phyloP scores from a whole-genome alignment of 2,113 vertebrate species.

The Geothlypis trichas region DNA sequence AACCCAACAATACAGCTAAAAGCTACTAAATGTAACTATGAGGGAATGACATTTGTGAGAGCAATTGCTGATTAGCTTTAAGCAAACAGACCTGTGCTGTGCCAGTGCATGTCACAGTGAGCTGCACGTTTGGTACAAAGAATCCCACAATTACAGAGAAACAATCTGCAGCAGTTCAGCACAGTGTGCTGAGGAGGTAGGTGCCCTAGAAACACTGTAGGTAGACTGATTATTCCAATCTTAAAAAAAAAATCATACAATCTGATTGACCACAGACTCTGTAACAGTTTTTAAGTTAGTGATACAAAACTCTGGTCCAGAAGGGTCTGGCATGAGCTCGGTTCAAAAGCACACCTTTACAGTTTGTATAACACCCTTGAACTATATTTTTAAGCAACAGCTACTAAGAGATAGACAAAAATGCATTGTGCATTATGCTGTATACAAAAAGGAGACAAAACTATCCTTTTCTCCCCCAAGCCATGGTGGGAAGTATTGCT shows the following conservation, averaged over 20 bases:
- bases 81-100: constrained; percentile 62
- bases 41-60: constrained; percentile 53
- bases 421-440: constrained; percentile 78
- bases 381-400: constrained; percentile 71
- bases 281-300: constrained; percentile 67
- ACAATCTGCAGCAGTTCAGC: constrained; percentile 45
- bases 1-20: neutral
- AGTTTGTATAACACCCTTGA: constrained; percentile 74
- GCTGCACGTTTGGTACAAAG: constrained; percentile 66
- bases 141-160: constrained; percentile 60
- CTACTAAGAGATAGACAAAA: constrained; percentile 76
- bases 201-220: constrained; percentile 47
- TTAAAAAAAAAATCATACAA: neutral
- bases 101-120: constrained; percentile 71
- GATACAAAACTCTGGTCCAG: constrained; percentile 62
- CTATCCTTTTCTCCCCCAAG: constrained; percentile 86
- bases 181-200: constrained; percentile 37
- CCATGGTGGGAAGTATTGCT: constrained; percentile 90
- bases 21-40: neutral
- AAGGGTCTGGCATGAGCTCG: constrained; percentile 60
- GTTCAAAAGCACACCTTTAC: constrained; percentile 72
- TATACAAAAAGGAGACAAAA: constrained; percentile 83
- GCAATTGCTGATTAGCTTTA: constrained; percentile 47
- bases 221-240: neutral
- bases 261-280: constrained; percentile 66